Evolutionary conservation across 2,888 invertebrate genomes (phyloP).

Genomic region (Ochropacha duplaris): DNA sequence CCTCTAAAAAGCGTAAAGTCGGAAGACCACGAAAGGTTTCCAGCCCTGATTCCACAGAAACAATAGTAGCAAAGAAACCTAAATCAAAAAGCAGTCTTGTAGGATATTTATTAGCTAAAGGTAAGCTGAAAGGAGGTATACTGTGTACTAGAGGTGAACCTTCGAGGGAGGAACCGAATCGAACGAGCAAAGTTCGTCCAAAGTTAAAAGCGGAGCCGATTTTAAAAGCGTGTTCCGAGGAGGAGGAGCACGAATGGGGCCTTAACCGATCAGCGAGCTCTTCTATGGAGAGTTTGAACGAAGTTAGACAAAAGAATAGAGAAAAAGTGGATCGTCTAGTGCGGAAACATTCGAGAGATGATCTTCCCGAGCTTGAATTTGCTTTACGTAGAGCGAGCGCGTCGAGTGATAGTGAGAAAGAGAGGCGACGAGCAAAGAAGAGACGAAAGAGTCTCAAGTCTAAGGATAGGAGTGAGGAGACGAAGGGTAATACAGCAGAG

Average conservation of each 20-base stretch:
- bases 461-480: constrained; percentile 49
- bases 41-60: constrained; percentile 87
- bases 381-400: constrained; percentile 69
- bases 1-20: constrained; percentile 91
- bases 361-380: constrained; percentile 69
- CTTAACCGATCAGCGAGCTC: constrained; percentile 78
- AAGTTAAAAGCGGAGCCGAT: constrained; percentile 89
- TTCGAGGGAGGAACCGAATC: constrained; percentile 71
- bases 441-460: constrained; percentile 72
- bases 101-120: constrained; percentile 86
- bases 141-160: constrained; percentile 80
- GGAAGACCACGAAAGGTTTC: constrained; percentile 90
- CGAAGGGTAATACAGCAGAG: constrained; percentile 33
- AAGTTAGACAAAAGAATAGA: constrained; percentile 75
- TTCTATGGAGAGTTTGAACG: constrained; percentile 79
- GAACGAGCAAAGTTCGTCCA: constrained; percentile 86
- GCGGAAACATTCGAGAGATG: constrained; percentile 74
- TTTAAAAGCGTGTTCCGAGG: constrained; percentile 83
- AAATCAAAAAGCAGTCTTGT: constrained; percentile 87
- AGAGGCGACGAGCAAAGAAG: constrained; percentile 69
- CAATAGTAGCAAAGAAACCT: constrained; percentile 92
- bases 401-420: constrained; percentile 76
- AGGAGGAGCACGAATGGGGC: constrained; percentile 74
- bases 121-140: constrained; percentile 81
- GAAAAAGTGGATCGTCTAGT: constrained; percentile 75